phyloP scores from a whole-genome alignment of 2,113 vertebrate genomes.

The Calypte anna region DNA sequence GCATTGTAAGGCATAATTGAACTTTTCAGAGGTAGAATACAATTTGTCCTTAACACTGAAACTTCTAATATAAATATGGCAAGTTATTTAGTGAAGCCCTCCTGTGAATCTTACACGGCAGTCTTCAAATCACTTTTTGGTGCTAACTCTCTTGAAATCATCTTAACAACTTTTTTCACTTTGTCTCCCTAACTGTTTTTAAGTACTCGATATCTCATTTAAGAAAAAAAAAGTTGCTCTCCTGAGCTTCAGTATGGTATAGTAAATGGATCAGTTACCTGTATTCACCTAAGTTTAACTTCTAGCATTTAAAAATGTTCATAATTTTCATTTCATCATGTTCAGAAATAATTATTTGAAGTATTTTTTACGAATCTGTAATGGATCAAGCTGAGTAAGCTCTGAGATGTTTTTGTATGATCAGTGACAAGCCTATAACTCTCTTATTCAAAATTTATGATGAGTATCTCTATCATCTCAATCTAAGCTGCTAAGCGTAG shows the following conservation, averaged over 20 bases:
- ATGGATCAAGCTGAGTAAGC: neutral
- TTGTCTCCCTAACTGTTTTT: neutral
- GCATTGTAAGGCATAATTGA: neutral
- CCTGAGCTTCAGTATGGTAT: neutral
- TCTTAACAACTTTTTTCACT: neutral
- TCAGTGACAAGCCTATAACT: neutral
- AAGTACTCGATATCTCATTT: accelerated
- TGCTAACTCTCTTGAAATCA: neutral
- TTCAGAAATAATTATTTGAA: neutral
- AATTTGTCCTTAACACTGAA: neutral
- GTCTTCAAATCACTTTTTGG: neutral
- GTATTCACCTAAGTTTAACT: neutral
- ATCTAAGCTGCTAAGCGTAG: neutral
- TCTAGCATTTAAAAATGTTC: neutral
- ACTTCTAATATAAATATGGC: neutral
- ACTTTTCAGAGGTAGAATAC: neutral
- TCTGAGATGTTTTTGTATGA: neutral
- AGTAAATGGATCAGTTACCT: neutral
- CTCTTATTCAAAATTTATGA: neutral
- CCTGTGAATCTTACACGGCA: neutral
- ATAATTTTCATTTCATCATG: neutral
- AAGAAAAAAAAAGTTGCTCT: neutral
- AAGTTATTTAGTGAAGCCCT: neutral
- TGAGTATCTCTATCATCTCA: neutral
- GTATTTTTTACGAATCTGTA: neutral